Evolutionary conservation across 2,888 invertebrate species (phyloP), one percentile per base, ranked within the genome.

Genomic region (Chymomyza fuscimana): DNA sequence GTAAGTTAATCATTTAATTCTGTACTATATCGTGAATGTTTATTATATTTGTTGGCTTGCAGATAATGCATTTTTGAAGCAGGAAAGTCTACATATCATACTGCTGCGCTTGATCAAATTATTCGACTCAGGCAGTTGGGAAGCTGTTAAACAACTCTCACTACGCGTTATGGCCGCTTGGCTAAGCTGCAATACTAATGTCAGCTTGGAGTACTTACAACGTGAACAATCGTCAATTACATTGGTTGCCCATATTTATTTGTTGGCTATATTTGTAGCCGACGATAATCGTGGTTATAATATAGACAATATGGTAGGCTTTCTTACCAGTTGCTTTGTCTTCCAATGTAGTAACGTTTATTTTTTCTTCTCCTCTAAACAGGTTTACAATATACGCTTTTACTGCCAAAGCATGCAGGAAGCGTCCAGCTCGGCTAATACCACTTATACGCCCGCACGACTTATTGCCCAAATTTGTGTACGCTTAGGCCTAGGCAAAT

Each of bases 321-420:
- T 29, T 56, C 54, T 2, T 56, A 1, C 7, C n/a, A 58, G 4
- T 10, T 7, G 15, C 10, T 25, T 52, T 46, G 25, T 56, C 4
- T 32, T 7, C 32, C 7, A 32, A 5, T 32, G 4, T 32, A 25
- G 25, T 25, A 25, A n/a, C 16, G 12, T 29, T 10, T 65, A n/a
- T 2, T 62, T 29, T 51, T 32, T 50, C 22, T 6, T 19, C 22
- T 7, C 25, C n/a, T 10, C 0, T 22, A 69, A 65, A 1, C 63
- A 90, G 90, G 86, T 90, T 75, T 86, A 87, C 80, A 90, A 90
- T 67, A 90, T 90, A 64, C 86, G 91, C 0, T 90, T 90, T 63
- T 90, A 90, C 67, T 72, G 76, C 52, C 87, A 86, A 60, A 85
- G 82, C 54, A 86, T 90, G 80, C 82, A 83, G 50, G 79, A 81